Base-by-base conservation (phyloP, 2,888 invertebrate genomes). In the Peribatodes rhomboidaria region DNA sequence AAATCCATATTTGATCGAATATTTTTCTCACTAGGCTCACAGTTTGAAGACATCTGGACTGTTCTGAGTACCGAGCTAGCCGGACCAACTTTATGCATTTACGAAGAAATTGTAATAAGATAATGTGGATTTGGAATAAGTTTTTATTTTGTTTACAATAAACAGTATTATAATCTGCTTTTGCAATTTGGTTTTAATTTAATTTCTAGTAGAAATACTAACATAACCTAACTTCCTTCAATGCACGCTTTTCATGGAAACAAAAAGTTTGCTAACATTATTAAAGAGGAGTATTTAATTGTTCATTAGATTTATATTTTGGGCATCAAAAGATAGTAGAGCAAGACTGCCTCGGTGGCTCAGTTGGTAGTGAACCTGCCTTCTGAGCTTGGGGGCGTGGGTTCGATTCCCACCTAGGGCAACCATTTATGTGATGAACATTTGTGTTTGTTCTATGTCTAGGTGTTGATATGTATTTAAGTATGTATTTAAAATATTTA, bases 1-100 rank as follows among this genome's bases (percentile, higher is more conserved):
- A 90, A 90, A 90, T 90, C 89, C 88, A 90, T 90, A 85, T 90
- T 89, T 90, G 83, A 91, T 84, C 77, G 75, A 69, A 65, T 73
- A 75, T 84, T 90, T 90, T 85, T 88, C 82, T 83, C 86, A 89
- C 80, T 90, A 93, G 92, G 92, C 92, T 93, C 83, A 93, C 92
- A 67, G 90, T 93, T 72, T 93, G 92, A 93, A 89, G 91, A 86
- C 69, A 79, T 75, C 79, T 73, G 83, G 79, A 80, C 74, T 78
- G 68, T 70, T 74, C 79, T 75, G 85, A 83, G 79, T 76, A 77
- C 82, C 79, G 77, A 79, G 76, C 75, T 84, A 75, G 78, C 80
- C 74, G 76, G 79, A 80, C 76, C 72, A 81, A 81, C 78, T 82
- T 77, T 76, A 78, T 88, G 88, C 88, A 90, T 90, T 90, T 88